Percentiles rank a stretch among this genome's conserved stretches.
phyloP scores from a whole-genome alignment of 2,797 vertebrate genomes.

The Phataginus tricuspis region DNA sequence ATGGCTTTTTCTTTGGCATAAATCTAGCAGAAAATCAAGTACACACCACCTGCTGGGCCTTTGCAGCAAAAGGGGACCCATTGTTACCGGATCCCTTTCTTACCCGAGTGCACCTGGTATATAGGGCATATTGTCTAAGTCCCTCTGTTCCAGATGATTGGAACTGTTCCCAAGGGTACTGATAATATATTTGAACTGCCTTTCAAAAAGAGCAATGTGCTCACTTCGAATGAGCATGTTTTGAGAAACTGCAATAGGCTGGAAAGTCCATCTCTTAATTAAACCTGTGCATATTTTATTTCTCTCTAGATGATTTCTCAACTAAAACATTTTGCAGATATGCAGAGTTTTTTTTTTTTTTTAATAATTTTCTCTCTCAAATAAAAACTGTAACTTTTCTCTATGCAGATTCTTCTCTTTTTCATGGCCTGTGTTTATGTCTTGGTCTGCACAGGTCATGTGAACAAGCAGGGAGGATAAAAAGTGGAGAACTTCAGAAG shows the following conservation, averaged over 20 bases:
- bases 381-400: not conserved
- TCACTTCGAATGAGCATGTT: not conserved
- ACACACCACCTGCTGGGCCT: conserved; percentile 35
- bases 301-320: not conserved
- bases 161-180: not conserved
- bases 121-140: not conserved
- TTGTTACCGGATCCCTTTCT: not conserved
- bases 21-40: conserved; percentile 63
- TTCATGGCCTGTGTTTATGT: not conserved
- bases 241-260: not conserved
- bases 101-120: not conserved
- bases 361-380: not conserved
- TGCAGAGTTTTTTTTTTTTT: not conserved
- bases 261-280: not conserved
- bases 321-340: not conserved
- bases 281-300: not conserved
- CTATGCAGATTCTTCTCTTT: not conserved
- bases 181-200: not conserved
- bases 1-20: conserved; percentile 68
- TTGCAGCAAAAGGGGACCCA: not conserved
- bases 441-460: not conserved
- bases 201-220: not conserved
- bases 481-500: not conserved
- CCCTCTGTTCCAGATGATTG: conserved; percentile 25
- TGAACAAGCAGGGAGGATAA: not conserved